Percentiles rank a stretch among this genome's conserved stretches.
Evolutionary conservation across 2,113 vertebrate species (phyloP).

Genomic region (Paracanthobrama guichenoti): DNA sequence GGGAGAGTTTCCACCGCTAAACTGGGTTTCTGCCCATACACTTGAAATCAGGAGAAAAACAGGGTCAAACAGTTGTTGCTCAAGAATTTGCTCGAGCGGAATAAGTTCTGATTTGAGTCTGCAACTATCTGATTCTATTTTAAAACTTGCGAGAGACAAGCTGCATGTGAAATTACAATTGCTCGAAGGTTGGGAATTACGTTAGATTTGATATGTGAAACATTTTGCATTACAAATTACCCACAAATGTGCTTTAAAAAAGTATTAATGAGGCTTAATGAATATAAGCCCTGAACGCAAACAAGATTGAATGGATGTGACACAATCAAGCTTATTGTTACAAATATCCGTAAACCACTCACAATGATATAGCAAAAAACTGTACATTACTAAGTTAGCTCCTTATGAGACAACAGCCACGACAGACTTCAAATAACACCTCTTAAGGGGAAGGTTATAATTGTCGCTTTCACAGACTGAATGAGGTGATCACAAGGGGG

Average conservation of each 20-base stretch:
- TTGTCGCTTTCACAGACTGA: neutral
- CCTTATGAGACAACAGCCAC: neutral
- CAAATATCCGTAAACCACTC: neutral
- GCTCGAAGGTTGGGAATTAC: neutral
- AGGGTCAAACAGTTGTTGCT: neutral
- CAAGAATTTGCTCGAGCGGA: neutral
- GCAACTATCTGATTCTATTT: neutral
- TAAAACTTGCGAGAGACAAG: neutral
- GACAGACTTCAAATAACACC: slow-evolving; percentile 4
- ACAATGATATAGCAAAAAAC: slow-evolving; percentile 7
- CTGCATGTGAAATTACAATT: neutral
- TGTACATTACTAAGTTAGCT: neutral
- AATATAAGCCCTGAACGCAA: neutral
- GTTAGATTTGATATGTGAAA: neutral
- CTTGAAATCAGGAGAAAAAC: neutral
- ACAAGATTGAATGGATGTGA: slow-evolving; percentile 2
- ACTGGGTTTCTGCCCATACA: neutral
- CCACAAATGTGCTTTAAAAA: neutral
- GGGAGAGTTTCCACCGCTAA: neutral
- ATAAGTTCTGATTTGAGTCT: slow-evolving; percentile 4
- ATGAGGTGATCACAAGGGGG: neutral
- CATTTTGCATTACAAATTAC: neutral
- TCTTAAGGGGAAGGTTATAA: neutral
- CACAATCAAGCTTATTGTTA: neutral
- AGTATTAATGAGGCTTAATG: neutral